phyloP scores from a whole-genome alignment of 2,888 invertebrate species.

The Patella caerulea region DNA sequence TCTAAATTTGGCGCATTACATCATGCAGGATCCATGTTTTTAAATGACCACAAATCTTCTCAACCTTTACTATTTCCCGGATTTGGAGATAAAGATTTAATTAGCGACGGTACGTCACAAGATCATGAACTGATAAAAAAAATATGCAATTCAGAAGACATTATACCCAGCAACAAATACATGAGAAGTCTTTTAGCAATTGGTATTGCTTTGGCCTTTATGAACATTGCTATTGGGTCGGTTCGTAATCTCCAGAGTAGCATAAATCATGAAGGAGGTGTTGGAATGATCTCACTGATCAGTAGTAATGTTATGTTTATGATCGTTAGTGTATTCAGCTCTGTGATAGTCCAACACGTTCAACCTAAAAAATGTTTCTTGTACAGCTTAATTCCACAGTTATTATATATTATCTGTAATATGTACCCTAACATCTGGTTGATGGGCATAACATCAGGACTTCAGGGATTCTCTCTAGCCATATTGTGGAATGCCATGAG shows the following conservation, averaged over 20 bases:
- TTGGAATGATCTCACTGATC: slow-evolving; percentile 64
- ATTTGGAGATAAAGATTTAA: no score
- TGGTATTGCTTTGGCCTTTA: slow-evolving; percentile 55
- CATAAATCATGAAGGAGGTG: slow-evolving; percentile 60
- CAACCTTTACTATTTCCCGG: no score
- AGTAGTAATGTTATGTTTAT: slow-evolving; percentile 57
- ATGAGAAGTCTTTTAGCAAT: slow-evolving; percentile 61
- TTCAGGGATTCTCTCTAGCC: slow-evolving; percentile 61
- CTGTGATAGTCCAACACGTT: slow-evolving; percentile 61
- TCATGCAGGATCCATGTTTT: no score
- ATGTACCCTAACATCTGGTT: slow-evolving; percentile 60
- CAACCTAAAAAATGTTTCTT: slow-evolving; percentile 57
- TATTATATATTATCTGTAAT: slow-evolving; percentile 60
- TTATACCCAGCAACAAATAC: slow-evolving; percentile 44
- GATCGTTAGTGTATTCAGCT: slow-evolving; percentile 63
- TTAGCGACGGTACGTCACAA: no score
- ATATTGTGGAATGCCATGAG: slow-evolving; percentile 66
- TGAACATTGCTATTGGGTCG: slow-evolving; percentile 60
- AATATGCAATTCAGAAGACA: no score
- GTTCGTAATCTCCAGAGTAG: slow-evolving; percentile 68
- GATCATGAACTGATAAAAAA: no score
- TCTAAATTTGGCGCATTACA: no score
- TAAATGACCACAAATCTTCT: no score
- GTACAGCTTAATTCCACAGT: slow-evolving; percentile 48
- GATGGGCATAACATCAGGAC: slow-evolving; percentile 58